These are phyloP conservation scores for Phodopus roborovskii DNA, from an alignment of 2,113 vertebrate genomes.

Conservation along the genomic window DNA sequence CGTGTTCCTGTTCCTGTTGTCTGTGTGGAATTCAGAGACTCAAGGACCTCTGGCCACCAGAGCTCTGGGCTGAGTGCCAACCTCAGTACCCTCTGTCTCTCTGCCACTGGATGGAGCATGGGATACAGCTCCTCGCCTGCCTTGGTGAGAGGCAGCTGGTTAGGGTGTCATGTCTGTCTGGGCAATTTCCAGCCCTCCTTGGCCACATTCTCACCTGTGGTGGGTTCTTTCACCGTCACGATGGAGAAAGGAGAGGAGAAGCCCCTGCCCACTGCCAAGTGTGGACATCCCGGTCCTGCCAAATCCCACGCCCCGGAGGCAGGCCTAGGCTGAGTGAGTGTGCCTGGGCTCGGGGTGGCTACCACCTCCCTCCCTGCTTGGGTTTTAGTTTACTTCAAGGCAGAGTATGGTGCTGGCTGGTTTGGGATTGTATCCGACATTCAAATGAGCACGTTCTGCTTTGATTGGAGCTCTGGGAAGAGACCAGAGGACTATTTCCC, in stretches of 20 bases:
- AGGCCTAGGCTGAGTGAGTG: background rate
- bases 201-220: background rate
- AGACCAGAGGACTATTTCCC: background rate
- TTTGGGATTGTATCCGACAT: background rate
- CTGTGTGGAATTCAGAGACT: background rate
- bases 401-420: background rate
- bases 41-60: background rate
- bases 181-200: background rate
- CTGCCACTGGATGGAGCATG: background rate
- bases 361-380: no score
- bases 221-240: background rate
- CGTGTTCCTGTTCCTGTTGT: background rate
- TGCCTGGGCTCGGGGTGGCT: background rate
- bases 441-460: background rate
- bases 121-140: background rate
- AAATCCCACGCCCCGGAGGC: background rate
- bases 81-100: background rate
- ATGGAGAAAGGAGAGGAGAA: background rate
- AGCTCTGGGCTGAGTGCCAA: constrained; percentile 20
- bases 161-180: background rate
- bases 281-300: background rate
- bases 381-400: background rate
- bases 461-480: background rate
- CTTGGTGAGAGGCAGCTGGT: background rate
- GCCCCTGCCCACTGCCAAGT: background rate